phyloP scores from a whole-genome alignment of 2,113 vertebrate species.

The Apodemus sylvaticus region DNA sequence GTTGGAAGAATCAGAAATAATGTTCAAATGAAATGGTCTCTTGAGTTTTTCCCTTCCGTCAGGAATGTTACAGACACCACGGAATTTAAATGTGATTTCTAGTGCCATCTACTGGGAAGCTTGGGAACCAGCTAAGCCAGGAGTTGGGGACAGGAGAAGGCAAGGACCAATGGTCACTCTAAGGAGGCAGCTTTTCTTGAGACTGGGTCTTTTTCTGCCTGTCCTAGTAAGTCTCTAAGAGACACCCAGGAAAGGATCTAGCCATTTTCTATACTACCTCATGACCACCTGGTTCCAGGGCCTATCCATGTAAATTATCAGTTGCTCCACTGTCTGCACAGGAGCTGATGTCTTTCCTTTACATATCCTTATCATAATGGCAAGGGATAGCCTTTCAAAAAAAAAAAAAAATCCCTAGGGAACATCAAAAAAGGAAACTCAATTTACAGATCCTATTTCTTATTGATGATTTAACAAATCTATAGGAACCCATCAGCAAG shows the following conservation, averaged over 20 bases:
- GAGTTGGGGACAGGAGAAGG: background rate
- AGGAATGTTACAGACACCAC: background rate
- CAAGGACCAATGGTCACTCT: too few species aligned
- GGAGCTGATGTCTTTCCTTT: background rate
- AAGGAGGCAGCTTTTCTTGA: background rate
- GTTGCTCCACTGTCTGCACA: background rate
- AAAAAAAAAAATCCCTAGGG: background rate
- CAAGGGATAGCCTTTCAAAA: background rate
- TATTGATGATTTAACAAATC: background rate
- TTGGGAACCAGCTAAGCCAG: background rate
- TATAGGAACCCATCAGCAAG: background rate
- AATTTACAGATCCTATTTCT: background rate
- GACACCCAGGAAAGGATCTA: background rate
- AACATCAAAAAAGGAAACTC: background rate
- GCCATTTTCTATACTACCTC: background rate
- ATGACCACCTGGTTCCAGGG: background rate
- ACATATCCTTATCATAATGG: background rate
- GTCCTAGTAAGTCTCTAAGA: background rate
- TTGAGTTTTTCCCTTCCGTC: background rate
- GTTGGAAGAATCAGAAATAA: background rate
- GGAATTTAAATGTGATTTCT: conserved; percentile 1
- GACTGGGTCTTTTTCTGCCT: background rate
- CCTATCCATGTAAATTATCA: background rate
- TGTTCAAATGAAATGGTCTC: background rate
- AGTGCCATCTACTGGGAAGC: conserved; percentile 59